Percentiles rank a stretch among this genome's conserved stretches.
Evolutionary conservation across 2,797 vertebrate species (phyloP).

Genomic region (Mallotus villosus): DNA sequence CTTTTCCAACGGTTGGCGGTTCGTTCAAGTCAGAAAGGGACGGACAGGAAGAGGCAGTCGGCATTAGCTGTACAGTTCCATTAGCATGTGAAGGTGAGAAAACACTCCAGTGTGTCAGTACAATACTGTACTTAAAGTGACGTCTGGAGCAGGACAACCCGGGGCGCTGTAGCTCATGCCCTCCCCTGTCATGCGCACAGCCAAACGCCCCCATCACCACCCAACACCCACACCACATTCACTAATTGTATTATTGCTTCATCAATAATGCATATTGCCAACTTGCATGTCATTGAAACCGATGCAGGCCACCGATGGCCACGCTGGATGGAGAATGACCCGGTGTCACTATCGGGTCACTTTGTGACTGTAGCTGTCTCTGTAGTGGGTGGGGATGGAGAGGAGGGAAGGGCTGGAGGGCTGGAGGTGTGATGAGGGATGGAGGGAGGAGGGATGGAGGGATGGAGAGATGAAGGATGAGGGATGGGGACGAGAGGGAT

Average conservation of each 20-base stretch:
- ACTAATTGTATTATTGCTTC: constrained; percentile 45
- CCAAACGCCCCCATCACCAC: background rate
- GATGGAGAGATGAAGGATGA: no score
- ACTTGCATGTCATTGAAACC: constrained; percentile 43
- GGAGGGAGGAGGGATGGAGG: no score
- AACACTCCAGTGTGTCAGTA: constrained; percentile 34
- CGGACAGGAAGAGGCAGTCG: constrained; percentile 23
- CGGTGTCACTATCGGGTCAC: background rate
- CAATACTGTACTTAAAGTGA: constrained; percentile 59
- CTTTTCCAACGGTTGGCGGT: constrained; percentile 2
- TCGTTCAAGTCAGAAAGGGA: no score
- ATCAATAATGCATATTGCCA: constrained; percentile 52
- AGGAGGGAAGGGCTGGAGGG: no score
- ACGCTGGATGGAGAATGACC: constrained; percentile 29
- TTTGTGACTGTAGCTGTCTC: constrained; percentile 1
- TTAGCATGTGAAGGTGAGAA: constrained; percentile 18
- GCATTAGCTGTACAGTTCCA: constrained; percentile 32
- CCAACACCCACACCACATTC: constrained; percentile 24
- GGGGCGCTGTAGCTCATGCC: constrained; percentile 21
- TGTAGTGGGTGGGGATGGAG: background rate
- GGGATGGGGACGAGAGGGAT: no score
- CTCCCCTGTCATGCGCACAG: constrained; percentile 40
- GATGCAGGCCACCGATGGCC: constrained; percentile 37
- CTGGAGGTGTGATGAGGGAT: background rate
- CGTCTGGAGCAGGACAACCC: constrained; percentile 20